phyloP scores from a whole-genome alignment of 1,140 invertebrate genomes.

The Pogonus chalceus region DNA sequence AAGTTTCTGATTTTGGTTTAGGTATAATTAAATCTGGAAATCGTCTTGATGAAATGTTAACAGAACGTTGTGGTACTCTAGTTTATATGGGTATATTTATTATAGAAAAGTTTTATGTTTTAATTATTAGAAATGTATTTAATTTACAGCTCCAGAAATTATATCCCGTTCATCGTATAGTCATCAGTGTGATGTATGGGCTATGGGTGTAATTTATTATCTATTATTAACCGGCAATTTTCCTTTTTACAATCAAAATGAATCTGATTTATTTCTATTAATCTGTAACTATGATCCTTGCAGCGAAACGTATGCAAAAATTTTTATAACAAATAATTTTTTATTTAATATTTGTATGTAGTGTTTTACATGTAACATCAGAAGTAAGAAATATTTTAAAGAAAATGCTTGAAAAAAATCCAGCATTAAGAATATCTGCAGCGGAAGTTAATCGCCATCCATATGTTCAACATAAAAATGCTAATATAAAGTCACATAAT shows the following conservation, averaged over 20 bases:
- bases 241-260: conserved; percentile 31
- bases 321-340: no score
- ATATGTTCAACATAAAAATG: no score
- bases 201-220: conserved; percentile 46
- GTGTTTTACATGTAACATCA: conserved; percentile 13
- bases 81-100: conserved; percentile 50
- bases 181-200: conserved; percentile 49
- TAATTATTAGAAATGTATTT: conserved; percentile 1
- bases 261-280: conserved; percentile 24
- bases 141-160: conserved; percentile 44
- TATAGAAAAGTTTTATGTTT: not conserved
- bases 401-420: conserved; percentile 40
- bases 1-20: conserved; percentile 49
- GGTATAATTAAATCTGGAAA: conserved; percentile 42
- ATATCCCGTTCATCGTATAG: conserved; percentile 44
- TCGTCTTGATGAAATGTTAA: conserved; percentile 43
- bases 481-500: conserved; percentile 19
- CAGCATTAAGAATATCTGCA: conserved; percentile 42
- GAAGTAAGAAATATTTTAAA: conserved; percentile 36
- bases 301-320: conserved; percentile 13
- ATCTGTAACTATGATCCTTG: conserved; percentile 28
- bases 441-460: conserved; percentile 39
- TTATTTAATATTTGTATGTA: no score
- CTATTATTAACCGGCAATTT: conserved; percentile 34
- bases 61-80: conserved; percentile 45